Evolutionary conservation across 2,797 vertebrate species (phyloP).

Genomic region (Tinamus major): DNA sequence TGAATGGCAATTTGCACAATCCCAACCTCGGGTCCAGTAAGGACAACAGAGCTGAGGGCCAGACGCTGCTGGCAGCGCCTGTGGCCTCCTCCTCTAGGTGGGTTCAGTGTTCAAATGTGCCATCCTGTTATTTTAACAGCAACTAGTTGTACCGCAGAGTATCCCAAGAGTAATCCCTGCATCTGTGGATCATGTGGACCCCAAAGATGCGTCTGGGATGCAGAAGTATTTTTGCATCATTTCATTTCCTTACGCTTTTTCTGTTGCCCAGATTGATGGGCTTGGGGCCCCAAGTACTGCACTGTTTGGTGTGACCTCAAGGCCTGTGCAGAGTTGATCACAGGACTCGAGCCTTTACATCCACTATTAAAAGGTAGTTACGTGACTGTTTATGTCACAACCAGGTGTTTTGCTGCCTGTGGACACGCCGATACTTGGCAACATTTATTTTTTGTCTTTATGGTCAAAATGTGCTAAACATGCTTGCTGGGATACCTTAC

Average conservation of each 20-base stretch:
- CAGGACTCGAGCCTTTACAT: conserved; percentile 29
- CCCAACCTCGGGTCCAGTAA: background rate
- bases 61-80: accelerated
- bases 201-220: accelerated
- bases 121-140: background rate
- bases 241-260: background rate
- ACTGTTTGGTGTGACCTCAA: background rate
- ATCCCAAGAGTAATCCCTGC: background rate
- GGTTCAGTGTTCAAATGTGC: background rate
- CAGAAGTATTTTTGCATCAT: background rate
- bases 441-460: background rate
- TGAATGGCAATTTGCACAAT: background rate
- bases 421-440: background rate
- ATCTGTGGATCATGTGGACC: accelerated
- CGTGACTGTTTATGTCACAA: conserved; percentile 27
- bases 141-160: background rate
- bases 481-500: background rate
- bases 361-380: conserved; percentile 43
- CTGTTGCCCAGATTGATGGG: background rate
- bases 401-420: conserved; percentile 35
- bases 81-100: background rate
- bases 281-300: background rate
- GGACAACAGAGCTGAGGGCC: background rate
- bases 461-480: background rate
- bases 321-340: background rate